Evolutionary conservation across 2,113 vertebrate genomes (phyloP).

Genomic region (Ceuthmochares aereus): DNA sequence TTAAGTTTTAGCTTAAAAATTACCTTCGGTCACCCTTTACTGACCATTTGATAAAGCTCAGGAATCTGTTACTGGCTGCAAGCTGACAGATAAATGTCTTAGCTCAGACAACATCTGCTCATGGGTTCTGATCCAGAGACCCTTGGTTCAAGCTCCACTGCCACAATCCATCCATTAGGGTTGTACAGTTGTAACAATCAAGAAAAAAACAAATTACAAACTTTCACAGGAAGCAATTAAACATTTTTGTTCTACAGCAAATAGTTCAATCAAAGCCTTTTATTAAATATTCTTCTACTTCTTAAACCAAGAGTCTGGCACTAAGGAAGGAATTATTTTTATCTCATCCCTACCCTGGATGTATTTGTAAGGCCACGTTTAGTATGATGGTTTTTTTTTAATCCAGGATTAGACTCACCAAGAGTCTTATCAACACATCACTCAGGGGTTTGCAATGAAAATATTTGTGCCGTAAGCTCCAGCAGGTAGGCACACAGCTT

Average conservation of each 20-base stretch:
- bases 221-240: neutral
- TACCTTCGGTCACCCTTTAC: neutral
- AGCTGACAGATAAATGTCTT: neutral
- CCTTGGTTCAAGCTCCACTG: neutral
- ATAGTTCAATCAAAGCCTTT: neutral
- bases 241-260: neutral
- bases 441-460: neutral
- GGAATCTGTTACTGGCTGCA: neutral
- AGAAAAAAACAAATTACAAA: neutral
- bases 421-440: neutral
- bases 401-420: conserved; percentile 10
- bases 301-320: neutral
- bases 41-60: neutral
- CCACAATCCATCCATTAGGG: fast-evolving
- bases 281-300: neutral
- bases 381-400: neutral
- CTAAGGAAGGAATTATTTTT: neutral
- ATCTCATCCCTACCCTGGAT: neutral
- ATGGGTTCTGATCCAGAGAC: neutral
- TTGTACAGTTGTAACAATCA: neutral
- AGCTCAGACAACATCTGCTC: neutral
- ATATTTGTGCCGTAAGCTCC: neutral
- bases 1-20: neutral
- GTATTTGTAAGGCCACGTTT: neutral
- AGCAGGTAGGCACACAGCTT: neutral